A percentile compares a stretch with the other conserved stretches of the same genome.
These are phyloP conservation scores for Rhopalosiphum padi DNA, from an alignment of 1,140 invertebrate genomes.

Conservation along the genomic window DNA sequence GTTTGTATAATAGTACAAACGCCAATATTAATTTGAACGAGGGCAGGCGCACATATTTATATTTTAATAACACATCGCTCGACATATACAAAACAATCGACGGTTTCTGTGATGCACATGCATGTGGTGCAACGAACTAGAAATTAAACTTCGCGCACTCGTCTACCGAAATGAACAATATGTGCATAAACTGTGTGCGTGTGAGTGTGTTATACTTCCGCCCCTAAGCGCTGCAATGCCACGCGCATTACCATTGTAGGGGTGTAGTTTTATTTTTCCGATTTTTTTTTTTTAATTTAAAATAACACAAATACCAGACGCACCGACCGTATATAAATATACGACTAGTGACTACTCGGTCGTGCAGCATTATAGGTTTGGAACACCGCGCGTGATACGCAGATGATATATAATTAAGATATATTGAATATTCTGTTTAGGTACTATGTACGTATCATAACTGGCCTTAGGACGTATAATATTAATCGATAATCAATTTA, in stretches of 20 bases:
- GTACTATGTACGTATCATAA: too few relatives aligned
- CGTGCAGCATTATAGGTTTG: too few relatives aligned
- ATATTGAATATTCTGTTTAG: too few relatives aligned
- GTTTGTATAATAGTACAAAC: neutral
- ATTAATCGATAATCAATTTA: neutral
- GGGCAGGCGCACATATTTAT: neutral
- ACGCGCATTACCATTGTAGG: neutral
- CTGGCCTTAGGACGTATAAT: neutral
- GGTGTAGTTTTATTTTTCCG: neutral
- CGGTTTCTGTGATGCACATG: neutral
- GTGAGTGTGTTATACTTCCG: neutral
- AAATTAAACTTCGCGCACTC: constrained; percentile 31
- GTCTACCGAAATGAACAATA: constrained; percentile 45
- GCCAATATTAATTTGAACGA: constrained; percentile 7
- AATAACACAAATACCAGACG: constrained; percentile 31
- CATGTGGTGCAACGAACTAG: constrained; percentile 13
- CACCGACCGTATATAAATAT: neutral
- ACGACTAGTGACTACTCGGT: neutral
- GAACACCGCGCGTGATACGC: neutral
- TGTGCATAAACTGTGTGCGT: neutral
- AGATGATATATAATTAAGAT: too few relatives aligned
- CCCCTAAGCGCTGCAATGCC: constrained; percentile 15
- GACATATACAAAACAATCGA: constrained; percentile 27
- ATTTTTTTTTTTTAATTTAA: constrained; percentile 38
- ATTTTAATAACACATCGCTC: constrained; percentile 30